Evolutionary conservation across 1,140 invertebrate species (phyloP).

Genomic region (Heterodera schachtii): DNA sequence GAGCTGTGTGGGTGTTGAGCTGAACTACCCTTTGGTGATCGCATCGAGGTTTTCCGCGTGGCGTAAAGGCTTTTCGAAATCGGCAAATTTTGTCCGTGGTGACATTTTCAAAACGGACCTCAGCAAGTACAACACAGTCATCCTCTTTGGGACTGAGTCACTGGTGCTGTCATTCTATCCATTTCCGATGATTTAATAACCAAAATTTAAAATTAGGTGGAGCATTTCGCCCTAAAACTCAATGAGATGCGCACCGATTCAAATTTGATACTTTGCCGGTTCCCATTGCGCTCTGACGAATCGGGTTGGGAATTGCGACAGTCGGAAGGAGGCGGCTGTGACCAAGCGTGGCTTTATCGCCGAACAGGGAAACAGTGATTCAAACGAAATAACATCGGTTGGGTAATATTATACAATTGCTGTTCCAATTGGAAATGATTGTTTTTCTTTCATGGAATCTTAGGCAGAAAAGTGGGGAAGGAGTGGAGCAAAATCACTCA

Average conservation of each 20-base stretch:
- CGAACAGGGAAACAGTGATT: conserved; percentile 21
- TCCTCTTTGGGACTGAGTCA: conserved; percentile 61
- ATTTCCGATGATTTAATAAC: background rate
- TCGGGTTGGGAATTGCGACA: conserved; percentile 38
- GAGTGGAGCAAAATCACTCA: no score
- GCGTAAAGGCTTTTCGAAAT: conserved; percentile 21
- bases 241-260: conserved; percentile 51
- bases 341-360: conserved; percentile 58
- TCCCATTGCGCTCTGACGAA: conserved; percentile 52
- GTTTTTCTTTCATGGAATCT: no score
- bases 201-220: conserved; percentile 39
- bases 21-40: conserved; percentile 56
- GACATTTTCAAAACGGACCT: conserved; percentile 61
- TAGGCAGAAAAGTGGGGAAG: no score
- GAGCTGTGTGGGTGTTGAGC: conserved; percentile 49
- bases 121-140: conserved; percentile 49
- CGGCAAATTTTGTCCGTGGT: conserved; percentile 37
- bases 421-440: no score
- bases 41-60: conserved; percentile 53
- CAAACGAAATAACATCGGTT: no score
- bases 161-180: conserved; percentile 39
- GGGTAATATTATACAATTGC: no score
- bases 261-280: conserved; percentile 56
- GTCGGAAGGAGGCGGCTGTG: conserved; percentile 58
- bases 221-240: conserved; percentile 54